Conservation (phyloP, 2,113 vertebrate species). For the Phycodurus eques region DNA sequence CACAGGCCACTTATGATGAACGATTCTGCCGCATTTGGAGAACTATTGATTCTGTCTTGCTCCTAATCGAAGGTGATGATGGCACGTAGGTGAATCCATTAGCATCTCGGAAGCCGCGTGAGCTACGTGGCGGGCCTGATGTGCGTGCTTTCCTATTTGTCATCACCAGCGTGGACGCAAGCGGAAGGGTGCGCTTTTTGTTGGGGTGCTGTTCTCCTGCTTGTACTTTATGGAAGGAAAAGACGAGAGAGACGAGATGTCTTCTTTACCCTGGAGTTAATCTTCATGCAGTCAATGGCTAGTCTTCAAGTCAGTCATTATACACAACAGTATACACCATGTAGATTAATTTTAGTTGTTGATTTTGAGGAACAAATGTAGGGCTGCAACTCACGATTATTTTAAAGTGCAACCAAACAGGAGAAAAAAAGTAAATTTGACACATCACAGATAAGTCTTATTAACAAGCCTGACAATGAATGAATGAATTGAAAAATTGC, state of each 20-base stretch:
- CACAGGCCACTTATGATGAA: constrained; percentile 60
- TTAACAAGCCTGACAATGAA: no score
- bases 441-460: no score
- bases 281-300: no score
- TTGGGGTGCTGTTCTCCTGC: constrained; percentile 21
- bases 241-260: constrained; percentile 17
- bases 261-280: background rate
- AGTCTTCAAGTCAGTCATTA: background rate
- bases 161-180: constrained; percentile 46
- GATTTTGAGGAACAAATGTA: no score
- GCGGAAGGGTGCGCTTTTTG: constrained; percentile 38
- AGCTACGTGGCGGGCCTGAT: constrained; percentile 60
- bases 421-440: no score
- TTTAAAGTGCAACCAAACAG: no score
- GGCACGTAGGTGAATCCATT: constrained; percentile 74
- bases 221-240: constrained; percentile 24
- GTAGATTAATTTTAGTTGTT: no score
- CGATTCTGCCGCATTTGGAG: constrained; percentile 71
- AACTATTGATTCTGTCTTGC: constrained; percentile 72
- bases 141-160: constrained; percentile 73
- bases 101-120: constrained; percentile 57
- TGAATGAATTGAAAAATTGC: no score
- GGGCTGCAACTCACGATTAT: no score
- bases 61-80: constrained; percentile 75
- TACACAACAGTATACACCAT: background rate